Evolutionary conservation across 2,113 vertebrate species (phyloP), one percentile per base, ranked within the genome.

Genomic region (Callocephalon fimbriatum): DNA sequence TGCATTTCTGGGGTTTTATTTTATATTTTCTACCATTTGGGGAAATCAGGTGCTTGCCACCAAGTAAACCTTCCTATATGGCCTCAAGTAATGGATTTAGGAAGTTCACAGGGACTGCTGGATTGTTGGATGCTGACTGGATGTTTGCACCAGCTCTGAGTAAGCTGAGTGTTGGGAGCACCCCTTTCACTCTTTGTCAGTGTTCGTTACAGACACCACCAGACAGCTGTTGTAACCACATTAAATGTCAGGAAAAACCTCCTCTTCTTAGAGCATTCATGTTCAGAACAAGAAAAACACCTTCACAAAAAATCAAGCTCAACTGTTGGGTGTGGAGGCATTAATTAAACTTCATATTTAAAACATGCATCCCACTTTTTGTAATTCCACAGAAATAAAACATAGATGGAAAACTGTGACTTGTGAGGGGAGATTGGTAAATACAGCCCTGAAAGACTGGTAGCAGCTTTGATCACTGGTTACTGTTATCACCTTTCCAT

Each of bases 141-240:
- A 35, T 35, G 32, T 54, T 77, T 51, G 38, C 31, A 68, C 2
- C 6, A 20, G 38, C 54, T 53, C 20, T 6, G 2, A 47, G 61
- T 20, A 44, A 23, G 6, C 11, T 10, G 15, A 48, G 58, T 0
- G 15, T 6, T 32, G 15, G 58, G 61, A 81, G 42, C 38, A 0
- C 25, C 2, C 10, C 23, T 4, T 3, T 6, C 35, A 15, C 80
- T 38, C n/a, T 66, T 6, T 1, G 8, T 10, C 18, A 14, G 3
- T 0, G 27, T 2, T 17, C 4, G 0, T 2, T 1, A 25, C 2
- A 11, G 80, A 9, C 48, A 71, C 6, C 56, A 37, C 31, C 58
- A 22, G 31, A 6, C 21, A 40, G 38, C 32, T 44, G 7, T 0
- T 23, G 42, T 1, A 31, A 31, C 31, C 25, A 35, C 31, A 8